These are phyloP conservation scores for Diachasmimorpha longicaudata DNA, from an alignment of 1,140 invertebrate genomes.

Conservation along the genomic window DNA sequence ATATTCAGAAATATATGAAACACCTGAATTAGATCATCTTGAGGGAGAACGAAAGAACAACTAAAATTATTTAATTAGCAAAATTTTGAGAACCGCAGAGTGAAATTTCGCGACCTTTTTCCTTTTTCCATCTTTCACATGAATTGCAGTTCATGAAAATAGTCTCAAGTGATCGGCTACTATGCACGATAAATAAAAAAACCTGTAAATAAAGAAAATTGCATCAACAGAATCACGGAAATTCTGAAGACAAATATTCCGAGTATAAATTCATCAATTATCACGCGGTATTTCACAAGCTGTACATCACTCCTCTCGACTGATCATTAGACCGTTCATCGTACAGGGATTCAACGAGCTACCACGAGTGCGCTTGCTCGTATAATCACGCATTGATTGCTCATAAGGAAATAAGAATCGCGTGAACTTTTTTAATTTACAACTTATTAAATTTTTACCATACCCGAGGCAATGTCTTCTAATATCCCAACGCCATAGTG, in stretches of 20 bases:
- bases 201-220: neutral
- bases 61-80: too few species aligned
- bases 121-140: too few species aligned
- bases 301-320: neutral
- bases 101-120: too few species aligned
- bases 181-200: neutral
- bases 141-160: too few species aligned
- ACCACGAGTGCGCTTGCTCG: neutral
- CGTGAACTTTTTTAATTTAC: slow-evolving; percentile 49
- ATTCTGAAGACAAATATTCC: neutral
- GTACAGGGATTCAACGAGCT: neutral
- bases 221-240: neutral
- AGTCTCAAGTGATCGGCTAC: too few species aligned
- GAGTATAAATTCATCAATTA: neutral
- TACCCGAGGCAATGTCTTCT: neutral
- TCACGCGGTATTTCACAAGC: neutral
- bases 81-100: too few species aligned
- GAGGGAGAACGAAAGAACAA: too few species aligned
- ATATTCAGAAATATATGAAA: too few species aligned
- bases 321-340: neutral
- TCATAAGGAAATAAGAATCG: slow-evolving; percentile 46
- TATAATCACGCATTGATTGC: slow-evolving; percentile 44
- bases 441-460: slow-evolving; percentile 49
- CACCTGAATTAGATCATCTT: too few species aligned
- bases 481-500: neutral